Percentiles rank a stretch among this genome's conserved stretches.
These are phyloP conservation scores for Xylota segnis DNA, from an alignment of 2,888 invertebrate species.

Conservation along the genomic window DNA sequence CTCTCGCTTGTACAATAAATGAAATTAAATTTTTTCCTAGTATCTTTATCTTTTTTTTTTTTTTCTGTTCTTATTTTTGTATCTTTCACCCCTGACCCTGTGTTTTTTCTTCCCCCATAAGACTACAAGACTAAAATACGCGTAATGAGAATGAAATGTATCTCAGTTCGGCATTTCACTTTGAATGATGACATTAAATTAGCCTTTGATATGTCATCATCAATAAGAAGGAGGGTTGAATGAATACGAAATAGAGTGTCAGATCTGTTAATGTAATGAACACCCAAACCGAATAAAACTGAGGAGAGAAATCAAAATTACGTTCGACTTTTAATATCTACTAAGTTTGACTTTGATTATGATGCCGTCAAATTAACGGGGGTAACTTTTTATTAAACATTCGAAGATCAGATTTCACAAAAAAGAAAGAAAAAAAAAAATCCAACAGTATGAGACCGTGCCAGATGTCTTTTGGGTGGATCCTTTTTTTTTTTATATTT, in stretches of 20 bases:
- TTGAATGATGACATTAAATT: slow-evolving; percentile 61
- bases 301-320: slow-evolving; percentile 13
- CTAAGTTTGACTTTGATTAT: slow-evolving; percentile 45
- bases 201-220: slow-evolving; percentile 60
- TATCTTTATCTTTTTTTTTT: slow-evolving; percentile 3
- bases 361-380: slow-evolving; percentile 42
- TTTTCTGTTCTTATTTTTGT: not conserved
- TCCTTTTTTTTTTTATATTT: slow-evolving; percentile 6
- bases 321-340: slow-evolving; percentile 12
- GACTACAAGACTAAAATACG: slow-evolving; percentile 24
- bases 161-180: slow-evolving; percentile 25
- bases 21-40: slow-evolving; percentile 17
- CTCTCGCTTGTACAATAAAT: not conserved
- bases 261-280: slow-evolving; percentile 26
- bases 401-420: slow-evolving; percentile 10
- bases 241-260: slow-evolving; percentile 10
- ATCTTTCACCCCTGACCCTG: not conserved
- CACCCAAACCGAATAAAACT: not conserved
- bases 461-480: slow-evolving; percentile 25
- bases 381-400: slow-evolving; percentile 34
- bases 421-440: not conserved
- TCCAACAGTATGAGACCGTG: slow-evolving; percentile 4
- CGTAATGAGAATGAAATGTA: slow-evolving; percentile 58
- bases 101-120: not conserved
- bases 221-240: slow-evolving; percentile 17